Conservation (phyloP, 2,797 vertebrate genomes). For the Sciurus carolinensis region DNA sequence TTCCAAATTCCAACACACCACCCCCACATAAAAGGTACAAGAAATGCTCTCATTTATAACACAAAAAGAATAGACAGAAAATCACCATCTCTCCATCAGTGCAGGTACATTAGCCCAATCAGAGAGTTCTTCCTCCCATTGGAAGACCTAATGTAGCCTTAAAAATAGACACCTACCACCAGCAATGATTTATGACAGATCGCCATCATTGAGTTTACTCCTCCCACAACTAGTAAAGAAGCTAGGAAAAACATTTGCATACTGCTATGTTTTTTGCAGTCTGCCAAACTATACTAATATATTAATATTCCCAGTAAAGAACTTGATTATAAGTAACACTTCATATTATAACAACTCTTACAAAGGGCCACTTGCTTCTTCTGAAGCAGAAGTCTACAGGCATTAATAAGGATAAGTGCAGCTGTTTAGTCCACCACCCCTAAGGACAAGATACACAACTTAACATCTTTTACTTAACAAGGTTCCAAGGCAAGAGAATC, state of each 20-base stretch:
- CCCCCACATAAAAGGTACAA: neutral
- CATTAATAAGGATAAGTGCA: slow-evolving; percentile 29
- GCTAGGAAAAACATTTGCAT: slow-evolving; percentile 20
- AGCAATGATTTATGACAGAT: slow-evolving; percentile 67
- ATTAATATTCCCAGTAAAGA: slow-evolving; percentile 64
- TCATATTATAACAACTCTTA: slow-evolving; percentile 29
- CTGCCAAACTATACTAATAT: slow-evolving; percentile 54
- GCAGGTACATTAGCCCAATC: slow-evolving; percentile 75
- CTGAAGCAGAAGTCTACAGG: neutral
- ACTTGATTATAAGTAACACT: slow-evolving; percentile 58
- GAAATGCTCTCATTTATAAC: slow-evolving; percentile 50
- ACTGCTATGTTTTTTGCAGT: neutral
- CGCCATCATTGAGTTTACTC: slow-evolving; percentile 44
- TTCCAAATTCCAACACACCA: neutral
- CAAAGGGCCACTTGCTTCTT: slow-evolving; percentile 67
- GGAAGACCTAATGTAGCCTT: slow-evolving; percentile 75
- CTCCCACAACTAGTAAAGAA: slow-evolving; percentile 14
- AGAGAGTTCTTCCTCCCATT: slow-evolving; percentile 40
- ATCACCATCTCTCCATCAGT: slow-evolving; percentile 69
- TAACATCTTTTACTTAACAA: slow-evolving; percentile 65
- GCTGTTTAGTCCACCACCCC: slow-evolving; percentile 67
- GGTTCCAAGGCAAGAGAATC: slow-evolving; percentile 48
- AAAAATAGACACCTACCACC: slow-evolving; percentile 63
- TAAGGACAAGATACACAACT: slow-evolving; percentile 42
- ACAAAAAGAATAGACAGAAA: slow-evolving; percentile 32